Conservation (phyloP, 1,140 invertebrate species). For the Holotrichia oblita region DNA sequence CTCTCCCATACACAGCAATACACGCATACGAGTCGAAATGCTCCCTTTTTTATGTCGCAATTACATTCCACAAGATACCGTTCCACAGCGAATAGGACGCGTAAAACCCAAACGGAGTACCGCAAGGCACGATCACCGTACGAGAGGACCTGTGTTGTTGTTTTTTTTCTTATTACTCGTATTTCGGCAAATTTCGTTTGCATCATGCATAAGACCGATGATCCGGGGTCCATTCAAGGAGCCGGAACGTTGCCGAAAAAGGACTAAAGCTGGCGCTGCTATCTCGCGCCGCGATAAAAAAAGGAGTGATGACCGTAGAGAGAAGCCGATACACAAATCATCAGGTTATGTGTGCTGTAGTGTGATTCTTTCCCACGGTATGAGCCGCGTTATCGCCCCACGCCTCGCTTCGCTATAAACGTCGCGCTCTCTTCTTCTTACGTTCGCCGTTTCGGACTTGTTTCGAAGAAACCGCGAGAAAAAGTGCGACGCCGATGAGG, state of each 20-base stretch:
- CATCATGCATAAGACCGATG: background rate
- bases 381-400: background rate
- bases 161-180: slow-evolving; percentile 3
- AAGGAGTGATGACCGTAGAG: slow-evolving; percentile 4
- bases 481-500: background rate
- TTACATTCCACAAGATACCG: slow-evolving; percentile 1
- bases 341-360: background rate
- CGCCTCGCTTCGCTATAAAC: no score
- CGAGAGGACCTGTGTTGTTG: background rate
- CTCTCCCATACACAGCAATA: background rate
- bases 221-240: slow-evolving; percentile 10
- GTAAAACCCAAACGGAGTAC: background rate
- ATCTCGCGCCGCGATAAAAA: background rate
- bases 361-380: slow-evolving; percentile 11
- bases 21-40: background rate
- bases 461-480: background rate
- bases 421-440: no score
- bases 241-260: background rate
- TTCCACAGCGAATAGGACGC: no score
- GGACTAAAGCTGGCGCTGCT: background rate
- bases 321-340: no score
- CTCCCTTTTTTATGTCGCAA: background rate
- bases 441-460: no score
- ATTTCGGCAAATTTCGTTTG: no score
- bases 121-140: background rate